A percentile compares a stretch with the other conserved stretches of the same genome.
Conservation (phyloP, 2,888 invertebrate species). For the Papilio elwesi region DNA sequence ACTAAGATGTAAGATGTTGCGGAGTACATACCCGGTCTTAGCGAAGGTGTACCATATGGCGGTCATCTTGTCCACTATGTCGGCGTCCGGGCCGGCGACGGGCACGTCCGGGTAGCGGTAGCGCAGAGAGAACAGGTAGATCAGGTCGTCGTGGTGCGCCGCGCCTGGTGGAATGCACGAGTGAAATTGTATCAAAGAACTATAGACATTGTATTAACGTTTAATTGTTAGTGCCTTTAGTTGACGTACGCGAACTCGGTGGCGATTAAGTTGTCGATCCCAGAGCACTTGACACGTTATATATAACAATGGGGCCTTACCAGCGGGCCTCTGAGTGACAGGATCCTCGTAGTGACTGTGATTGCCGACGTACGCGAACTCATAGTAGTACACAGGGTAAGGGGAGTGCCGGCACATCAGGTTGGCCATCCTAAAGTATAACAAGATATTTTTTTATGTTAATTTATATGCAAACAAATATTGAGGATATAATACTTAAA, state of each 20-base stretch:
- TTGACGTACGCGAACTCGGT: not conserved
- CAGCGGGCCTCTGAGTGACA: slow-evolving; percentile 56
- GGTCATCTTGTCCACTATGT: slow-evolving; percentile 72
- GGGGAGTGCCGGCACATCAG: slow-evolving; percentile 59
- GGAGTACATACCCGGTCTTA: slow-evolving; percentile 68
- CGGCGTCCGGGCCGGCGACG: slow-evolving; percentile 61
- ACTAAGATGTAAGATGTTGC: no score
- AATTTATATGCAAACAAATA: not conserved
- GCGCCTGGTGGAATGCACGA: slow-evolving; percentile 54
- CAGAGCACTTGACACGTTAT: not conserved
- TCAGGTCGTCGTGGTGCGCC: slow-evolving; percentile 77
- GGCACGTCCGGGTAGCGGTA: slow-evolving; percentile 68
- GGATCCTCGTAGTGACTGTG: slow-evolving; percentile 66
- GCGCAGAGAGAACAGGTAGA: slow-evolving; percentile 75
- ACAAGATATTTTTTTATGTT: no score
- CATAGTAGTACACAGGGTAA: slow-evolving; percentile 61
- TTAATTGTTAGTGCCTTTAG: no score
- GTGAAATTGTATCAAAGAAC: no score
- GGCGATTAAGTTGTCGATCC: no score
- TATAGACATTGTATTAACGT: no score
- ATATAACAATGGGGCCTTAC: slow-evolving; percentile 46
- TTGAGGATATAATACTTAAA: no score
- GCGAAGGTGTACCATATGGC: slow-evolving; percentile 77
- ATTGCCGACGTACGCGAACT: slow-evolving; percentile 64
- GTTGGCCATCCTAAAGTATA: slow-evolving; percentile 55